Evolutionary conservation across 2,888 invertebrate genomes (phyloP).

Genomic region (Iphiclides podalirius): DNA sequence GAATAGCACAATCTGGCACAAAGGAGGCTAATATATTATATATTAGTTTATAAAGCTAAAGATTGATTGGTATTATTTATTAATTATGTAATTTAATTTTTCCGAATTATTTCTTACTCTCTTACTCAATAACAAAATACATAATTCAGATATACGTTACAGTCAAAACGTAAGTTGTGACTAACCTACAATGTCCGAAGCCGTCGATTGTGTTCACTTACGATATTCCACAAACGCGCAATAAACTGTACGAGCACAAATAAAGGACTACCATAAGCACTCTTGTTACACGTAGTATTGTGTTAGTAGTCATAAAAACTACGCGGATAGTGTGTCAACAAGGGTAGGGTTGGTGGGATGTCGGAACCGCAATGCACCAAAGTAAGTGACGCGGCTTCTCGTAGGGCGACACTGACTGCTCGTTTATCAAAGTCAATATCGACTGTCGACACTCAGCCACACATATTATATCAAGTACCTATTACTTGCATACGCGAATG

Average conservation of each 20-base stretch:
- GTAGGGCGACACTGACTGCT: slow-evolving; percentile 69
- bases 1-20: too few relatives aligned
- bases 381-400: slow-evolving; percentile 72
- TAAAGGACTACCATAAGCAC: slow-evolving; percentile 60
- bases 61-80: too few relatives aligned
- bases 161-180: slow-evolving; percentile 32
- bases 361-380: slow-evolving; percentile 73
- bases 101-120: too few relatives aligned
- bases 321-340: slow-evolving; percentile 69
- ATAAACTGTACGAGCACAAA: slow-evolving; percentile 64
- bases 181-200: slow-evolving; percentile 30
- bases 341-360: slow-evolving; percentile 54
- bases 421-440: slow-evolving; percentile 80
- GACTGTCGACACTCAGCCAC: slow-evolving; percentile 64
- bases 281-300: slow-evolving; percentile 59
- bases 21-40: too few relatives aligned
- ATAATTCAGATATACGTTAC: too few relatives aligned
- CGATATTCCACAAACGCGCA: slow-evolving; percentile 53
- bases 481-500: slow-evolving; percentile 53
- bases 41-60: too few relatives aligned
- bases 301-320: slow-evolving; percentile 70
- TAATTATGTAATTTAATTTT: too few relatives aligned
- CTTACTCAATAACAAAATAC: too few relatives aligned
- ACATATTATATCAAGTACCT: slow-evolving; percentile 51
- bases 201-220: slow-evolving; percentile 41